Evolutionary conservation across 2,797 vertebrate species (phyloP), one percentile per base, ranked within the genome.

Genomic region (Hoplostethus mediterraneus): DNA sequence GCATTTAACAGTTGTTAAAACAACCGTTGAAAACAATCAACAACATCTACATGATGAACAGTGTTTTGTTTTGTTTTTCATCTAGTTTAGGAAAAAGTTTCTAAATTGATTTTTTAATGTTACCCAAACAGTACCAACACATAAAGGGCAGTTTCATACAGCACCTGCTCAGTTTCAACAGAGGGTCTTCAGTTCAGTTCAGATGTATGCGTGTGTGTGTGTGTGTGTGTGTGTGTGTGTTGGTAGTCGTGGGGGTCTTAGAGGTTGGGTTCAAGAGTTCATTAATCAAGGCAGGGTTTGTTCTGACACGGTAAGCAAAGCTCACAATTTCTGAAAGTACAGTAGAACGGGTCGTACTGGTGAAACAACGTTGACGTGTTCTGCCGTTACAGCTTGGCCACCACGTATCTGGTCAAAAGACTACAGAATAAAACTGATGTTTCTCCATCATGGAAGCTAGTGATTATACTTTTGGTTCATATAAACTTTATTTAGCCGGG

Each of bases 151-250:
- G 49, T 16, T 48, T 67, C 42, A 48, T 49, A 25, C 7, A 64
- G 55, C 67, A 77, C 73, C 70, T 65, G 82, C 73, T 58, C 66
- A 40, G 66, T 53, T 33, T 71, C 44, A 71, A 74, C 79, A 85
- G 71, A 73, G 62, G 38, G 40, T 73, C 71, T 60, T 69, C 71
- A 84, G 78, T 84, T 78, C 60, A 55, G 38, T 54, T 58, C 28
- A 54, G 40, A 5, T 7, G 42, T 63, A 54, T n/a, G n/a, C 67
- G 59, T 71, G 54, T 28, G 33, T 1, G 12, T 30, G 71, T 47
- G 59, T 71, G 54, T 28, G 33, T 1, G 12, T 30, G 71, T 47
- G 30, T 52, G 47, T 33, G 33, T 31, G 30, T 63, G 44, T 56
- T 25, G 25, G 56, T 66, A 42, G 0, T 2, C 2, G 40, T 11